Base-by-base conservation (phyloP, 2,797 vertebrate genomes). In the Poecile montanus region DNA sequence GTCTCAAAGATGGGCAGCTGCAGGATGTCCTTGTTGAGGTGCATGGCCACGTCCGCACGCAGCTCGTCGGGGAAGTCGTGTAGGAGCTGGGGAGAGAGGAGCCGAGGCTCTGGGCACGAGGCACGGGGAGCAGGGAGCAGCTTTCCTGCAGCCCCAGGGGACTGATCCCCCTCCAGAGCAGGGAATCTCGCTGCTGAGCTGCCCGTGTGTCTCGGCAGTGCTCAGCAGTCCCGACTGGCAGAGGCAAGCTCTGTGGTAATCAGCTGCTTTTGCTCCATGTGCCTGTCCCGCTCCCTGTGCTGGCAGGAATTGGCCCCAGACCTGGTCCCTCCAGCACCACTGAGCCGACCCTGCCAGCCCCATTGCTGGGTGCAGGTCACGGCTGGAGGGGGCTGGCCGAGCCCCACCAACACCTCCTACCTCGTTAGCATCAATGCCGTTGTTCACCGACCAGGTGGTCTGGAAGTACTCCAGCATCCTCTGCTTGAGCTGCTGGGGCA, bases 391-490 rank as follows among this genome's bases (percentile, higher is more conserved):
- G 5, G 2, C 50, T 20, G 34, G 1, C 15, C 3, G 2, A 47
- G 9, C 73, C 54, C 2, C 0, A 42, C 68, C 38, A 10, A 29
- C 93, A n/a, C 68, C 94, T 74, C 94, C 58, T 97, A 99, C 99
- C 99, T 99, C 99, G 2, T 99, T 99, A 63, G 98, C 97, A 2
- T 99, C 99, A 29, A 99, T 99, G 97, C 99, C 99, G 10, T 99
- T 99, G 98, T 99, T 99, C 95, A 99, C 99, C 0, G 99, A 99
- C 99, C 99, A 99, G 3, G 99, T 99, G 94, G 99, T 99, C 98
- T 99, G 99, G 97, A 99, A 99, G 91, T 99, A 99, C 94, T 99
- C 99, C 51, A 99, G 97, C 99, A 99, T 98, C 91, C 99, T 98
- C 97, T 99, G 99, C 94, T 99, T 99, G 86, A 99, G 98, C 91